Conservation (phyloP, 2,797 vertebrate genomes). For the Tapirus indicus region DNA sequence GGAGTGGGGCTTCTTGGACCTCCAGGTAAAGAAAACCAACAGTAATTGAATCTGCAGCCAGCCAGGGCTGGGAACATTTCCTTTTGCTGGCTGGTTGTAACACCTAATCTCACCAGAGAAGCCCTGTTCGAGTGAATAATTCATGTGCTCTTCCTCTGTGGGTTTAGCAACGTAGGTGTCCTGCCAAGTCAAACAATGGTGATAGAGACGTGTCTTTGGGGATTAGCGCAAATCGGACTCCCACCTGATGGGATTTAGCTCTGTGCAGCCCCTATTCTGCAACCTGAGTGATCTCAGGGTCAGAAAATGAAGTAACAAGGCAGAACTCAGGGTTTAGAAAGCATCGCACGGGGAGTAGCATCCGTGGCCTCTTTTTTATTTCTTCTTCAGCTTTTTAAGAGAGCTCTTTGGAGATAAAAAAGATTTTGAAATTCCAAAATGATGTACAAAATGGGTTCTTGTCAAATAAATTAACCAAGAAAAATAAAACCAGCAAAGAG, state of each 20-base stretch:
- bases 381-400: constrained; percentile 57
- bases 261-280: neutral
- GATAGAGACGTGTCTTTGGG: constrained; percentile 44
- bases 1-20: neutral
- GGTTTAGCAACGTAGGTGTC: constrained; percentile 66
- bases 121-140: constrained; percentile 57
- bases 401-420: constrained; percentile 72
- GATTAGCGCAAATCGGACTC: constrained; percentile 56
- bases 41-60: constrained; percentile 34
- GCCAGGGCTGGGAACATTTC: constrained; percentile 31
- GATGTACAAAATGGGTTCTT: constrained; percentile 71
- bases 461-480: constrained; percentile 84
- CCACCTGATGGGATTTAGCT: constrained; percentile 24
- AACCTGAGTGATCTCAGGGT: constrained; percentile 50
- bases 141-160: neutral
- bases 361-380: constrained; percentile 31
- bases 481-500: constrained; percentile 79
- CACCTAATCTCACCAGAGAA: constrained; percentile 55
- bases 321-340: constrained; percentile 23
- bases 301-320: constrained; percentile 54
- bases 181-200: constrained; percentile 69
- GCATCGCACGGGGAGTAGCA: neutral
- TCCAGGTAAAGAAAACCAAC: constrained; percentile 53
- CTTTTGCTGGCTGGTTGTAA: constrained; percentile 59
- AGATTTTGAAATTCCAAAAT: constrained; percentile 75